Evolutionary conservation across 2,888 invertebrate genomes (phyloP), one percentile per base, ranked within the genome.

Genomic region (Mythimna albipuncta): DNA sequence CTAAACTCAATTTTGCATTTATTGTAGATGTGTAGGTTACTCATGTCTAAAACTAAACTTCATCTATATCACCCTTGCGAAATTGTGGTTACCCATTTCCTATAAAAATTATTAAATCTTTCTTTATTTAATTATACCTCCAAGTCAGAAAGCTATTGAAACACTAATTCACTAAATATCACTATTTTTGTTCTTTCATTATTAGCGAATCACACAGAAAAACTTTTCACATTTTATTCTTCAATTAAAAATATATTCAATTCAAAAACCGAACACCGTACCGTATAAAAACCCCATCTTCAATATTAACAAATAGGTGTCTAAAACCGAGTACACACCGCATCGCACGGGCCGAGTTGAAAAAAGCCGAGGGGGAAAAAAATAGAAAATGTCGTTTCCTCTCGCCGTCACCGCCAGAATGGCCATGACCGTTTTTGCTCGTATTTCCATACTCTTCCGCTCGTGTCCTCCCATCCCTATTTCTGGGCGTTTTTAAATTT

Each of bases 351-450:
- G 75, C 82, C 81, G 69, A 70, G 72, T 78, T 69, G 69, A 76
- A 86, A 85, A 84, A 83, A 75, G 58, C 62, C 57, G 47, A 72
- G 62, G 70, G 77, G 86, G 92, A 91, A 93, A 93, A 91, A 88
- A 88, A 93, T 91, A 91, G 91, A 93, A 94, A 94, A 94, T 92
- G 90, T 91, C 92, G 93, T 90, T 93, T 93, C 92, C 95, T 93
- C 92, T 90, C 93, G 89, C 92, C 94, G 94, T 95, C 95, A 95
- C 93, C 89, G 93, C 78, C 95, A 95, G 95, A 94, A 95, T 94
- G 89, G 91, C 91, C 89, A 89, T 91, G 91, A 91, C 87, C 85
- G 89, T 87, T 93, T 94, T 94, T 93, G 90, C 93, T 93, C 83
- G 84, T 87, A 82, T 88, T 86, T 84, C 82, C 87, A 88, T 91